Conservation (phyloP, 2,797 vertebrate genomes). For the Mus spretus region DNA sequence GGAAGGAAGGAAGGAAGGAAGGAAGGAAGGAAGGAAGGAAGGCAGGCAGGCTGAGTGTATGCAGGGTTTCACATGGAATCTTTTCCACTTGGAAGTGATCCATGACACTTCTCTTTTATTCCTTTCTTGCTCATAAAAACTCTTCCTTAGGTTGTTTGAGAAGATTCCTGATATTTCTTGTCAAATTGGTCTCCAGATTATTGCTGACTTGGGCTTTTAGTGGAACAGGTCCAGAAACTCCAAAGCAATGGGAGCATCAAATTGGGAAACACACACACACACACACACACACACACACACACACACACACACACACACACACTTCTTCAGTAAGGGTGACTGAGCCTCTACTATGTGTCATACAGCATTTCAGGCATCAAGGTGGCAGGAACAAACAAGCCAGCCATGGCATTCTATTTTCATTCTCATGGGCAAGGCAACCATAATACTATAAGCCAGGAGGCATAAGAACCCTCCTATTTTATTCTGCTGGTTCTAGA, state of each 20-base stretch:
- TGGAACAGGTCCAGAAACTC: conserved; percentile 55
- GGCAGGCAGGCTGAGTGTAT: too few species aligned
- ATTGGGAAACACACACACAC: not conserved
- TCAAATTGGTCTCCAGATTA: conserved; percentile 49
- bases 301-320: not conserved
- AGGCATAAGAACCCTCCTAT: not conserved
- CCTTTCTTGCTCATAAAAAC: not conserved
- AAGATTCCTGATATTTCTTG: conserved; percentile 74
- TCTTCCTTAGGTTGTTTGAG: conserved; percentile 49
- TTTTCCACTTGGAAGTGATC: not conserved
- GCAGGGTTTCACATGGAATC: not conserved
- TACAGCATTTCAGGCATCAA: not conserved
- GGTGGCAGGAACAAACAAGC: too few species aligned
- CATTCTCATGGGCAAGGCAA: not conserved
- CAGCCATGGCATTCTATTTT: not conserved
- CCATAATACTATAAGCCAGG: rapidly evolving
- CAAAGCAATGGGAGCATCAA: conserved; percentile 28
- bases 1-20: not conserved
- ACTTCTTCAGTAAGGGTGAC: not conserved
- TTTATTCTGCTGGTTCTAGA: not conserved
- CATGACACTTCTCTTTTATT: not conserved
- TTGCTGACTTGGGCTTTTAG: conserved; percentile 63
- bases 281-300: not conserved
- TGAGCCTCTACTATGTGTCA: not conserved
- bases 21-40: not conserved